Evolutionary conservation across 2,113 vertebrate species (phyloP), one percentile per base, ranked within the genome.

Genomic region (Ophiodon elongatus): DNA sequence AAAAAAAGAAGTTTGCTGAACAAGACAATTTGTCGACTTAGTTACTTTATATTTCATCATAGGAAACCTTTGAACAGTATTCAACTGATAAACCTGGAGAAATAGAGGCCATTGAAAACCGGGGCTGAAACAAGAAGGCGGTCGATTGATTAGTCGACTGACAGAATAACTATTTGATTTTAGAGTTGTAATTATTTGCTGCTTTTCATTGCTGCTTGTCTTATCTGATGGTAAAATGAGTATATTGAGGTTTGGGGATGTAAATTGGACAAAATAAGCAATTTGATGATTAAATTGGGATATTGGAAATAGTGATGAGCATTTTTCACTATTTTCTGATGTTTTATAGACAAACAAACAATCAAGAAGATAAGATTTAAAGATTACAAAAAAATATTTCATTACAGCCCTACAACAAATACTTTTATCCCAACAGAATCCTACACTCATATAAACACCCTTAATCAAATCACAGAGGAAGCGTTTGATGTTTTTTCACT

Each of bases 401-500:
- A 2, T 14, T 43, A 2, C 17, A 21, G 35, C 9, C 35, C 19
- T 25, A 13, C 8, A 25, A 56, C 23, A 57, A 31, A 23, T 15
- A 5, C 21, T 43, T 60, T 62, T 1, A 6, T 76, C 72, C 47
- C 45, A 21, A 63, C 63, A 59, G 62, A 31, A 14, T 33, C 2
- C 6, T 8, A 31, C 25, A 64, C 47, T 69, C 52, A 54, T 62
- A 54, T 66, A 47, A 73, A 63, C 1, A 14, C 6, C 19, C 39
- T 65, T 2, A 0, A 59, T 77, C 35, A 74, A 67, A 71, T 54
- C 73, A 33, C 59, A 73, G 31, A 68, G 11, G 71, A 19, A 50
- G 37, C 29, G 29, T 73, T 56, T 73, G 25, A 5, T 73, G 52
- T 67, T 68, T 45, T 19, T 72, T 31, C 31, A 70, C 57, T 47